These are phyloP conservation scores for Temnothorax rugatulus DNA, from an alignment of 2,888 invertebrate species.

Conservation along the genomic window DNA sequence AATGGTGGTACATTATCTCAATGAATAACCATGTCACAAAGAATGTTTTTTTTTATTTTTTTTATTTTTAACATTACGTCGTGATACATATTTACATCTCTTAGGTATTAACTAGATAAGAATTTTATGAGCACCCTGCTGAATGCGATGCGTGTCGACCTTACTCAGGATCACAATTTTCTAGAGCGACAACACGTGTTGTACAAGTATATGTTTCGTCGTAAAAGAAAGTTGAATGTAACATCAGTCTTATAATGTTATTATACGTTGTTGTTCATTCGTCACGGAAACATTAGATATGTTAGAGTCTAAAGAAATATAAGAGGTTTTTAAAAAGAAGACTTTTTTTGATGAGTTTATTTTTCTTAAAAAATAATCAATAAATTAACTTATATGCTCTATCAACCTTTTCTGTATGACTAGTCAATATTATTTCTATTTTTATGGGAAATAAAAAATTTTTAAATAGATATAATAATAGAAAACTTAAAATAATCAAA, in stretches of 20 bases:
- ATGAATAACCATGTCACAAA: background rate
- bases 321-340: background rate
- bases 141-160: conserved; percentile 60
- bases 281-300: background rate
- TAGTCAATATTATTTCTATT: background rate
- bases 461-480: background rate
- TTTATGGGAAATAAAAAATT: background rate
- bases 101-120: conserved; percentile 36
- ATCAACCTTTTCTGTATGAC: background rate
- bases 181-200: conserved; percentile 27
- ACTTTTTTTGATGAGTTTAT: background rate
- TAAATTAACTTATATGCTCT: background rate
- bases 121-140: conserved; percentile 26
- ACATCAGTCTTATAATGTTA: conserved; percentile 18
- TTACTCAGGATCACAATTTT: conserved; percentile 42
- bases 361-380: background rate
- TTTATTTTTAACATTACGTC: background rate
- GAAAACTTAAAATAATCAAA: background rate
- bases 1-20: background rate
- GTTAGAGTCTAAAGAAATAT: background rate
- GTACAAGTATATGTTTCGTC: conserved; percentile 22
- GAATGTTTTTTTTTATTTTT: background rate
- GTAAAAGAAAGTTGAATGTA: conserved; percentile 37
- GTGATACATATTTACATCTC: conserved; percentile 24
- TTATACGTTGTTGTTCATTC: conserved; percentile 9